A percentile compares a stretch with the other conserved stretches of the same genome.
These are phyloP conservation scores for Phataginus tricuspis DNA, from an alignment of 2,797 vertebrate genomes.

Conservation along the genomic window DNA sequence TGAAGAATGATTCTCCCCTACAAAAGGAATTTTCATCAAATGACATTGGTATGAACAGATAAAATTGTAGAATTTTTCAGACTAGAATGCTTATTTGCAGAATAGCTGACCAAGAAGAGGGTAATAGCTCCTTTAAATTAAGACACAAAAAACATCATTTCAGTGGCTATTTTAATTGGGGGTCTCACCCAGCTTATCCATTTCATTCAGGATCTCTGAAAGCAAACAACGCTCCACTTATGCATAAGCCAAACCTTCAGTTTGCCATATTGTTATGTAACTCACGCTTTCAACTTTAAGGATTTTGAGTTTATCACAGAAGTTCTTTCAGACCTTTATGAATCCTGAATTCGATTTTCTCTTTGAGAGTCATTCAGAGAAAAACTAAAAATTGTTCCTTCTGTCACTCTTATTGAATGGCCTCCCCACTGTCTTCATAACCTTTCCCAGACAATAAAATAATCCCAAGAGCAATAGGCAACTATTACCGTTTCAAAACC, in stretches of 20 bases:
- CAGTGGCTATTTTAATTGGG: not conserved
- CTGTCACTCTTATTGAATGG: constrained; percentile 69
- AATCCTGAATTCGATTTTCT: constrained; percentile 60
- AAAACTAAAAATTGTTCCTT: constrained; percentile 68
- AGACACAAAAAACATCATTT: not conserved
- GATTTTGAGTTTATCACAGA: constrained; percentile 33
- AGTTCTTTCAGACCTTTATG: constrained; percentile 38
- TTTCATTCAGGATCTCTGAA: not conserved
- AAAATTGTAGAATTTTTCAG: not conserved
- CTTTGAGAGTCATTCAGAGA: constrained; percentile 53
- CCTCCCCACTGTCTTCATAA: constrained; percentile 64
- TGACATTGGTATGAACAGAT: not conserved
- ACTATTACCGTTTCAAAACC: constrained; percentile 78
- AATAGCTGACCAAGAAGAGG: not conserved
- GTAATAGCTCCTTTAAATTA: not conserved
- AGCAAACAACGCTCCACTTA: not conserved
- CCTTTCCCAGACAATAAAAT: constrained; percentile 76
- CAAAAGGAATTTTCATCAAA: not conserved
- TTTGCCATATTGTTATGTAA: not conserved
- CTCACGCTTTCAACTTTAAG: constrained; percentile 35
- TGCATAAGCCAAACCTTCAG: not conserved
- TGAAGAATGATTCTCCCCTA: not conserved
- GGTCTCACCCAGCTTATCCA: not conserved
- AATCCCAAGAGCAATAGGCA: constrained; percentile 60
- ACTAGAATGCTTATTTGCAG: not conserved